Evolutionary conservation across 1,140 invertebrate genomes (phyloP).

Genomic region (Brachionus rubens): DNA sequence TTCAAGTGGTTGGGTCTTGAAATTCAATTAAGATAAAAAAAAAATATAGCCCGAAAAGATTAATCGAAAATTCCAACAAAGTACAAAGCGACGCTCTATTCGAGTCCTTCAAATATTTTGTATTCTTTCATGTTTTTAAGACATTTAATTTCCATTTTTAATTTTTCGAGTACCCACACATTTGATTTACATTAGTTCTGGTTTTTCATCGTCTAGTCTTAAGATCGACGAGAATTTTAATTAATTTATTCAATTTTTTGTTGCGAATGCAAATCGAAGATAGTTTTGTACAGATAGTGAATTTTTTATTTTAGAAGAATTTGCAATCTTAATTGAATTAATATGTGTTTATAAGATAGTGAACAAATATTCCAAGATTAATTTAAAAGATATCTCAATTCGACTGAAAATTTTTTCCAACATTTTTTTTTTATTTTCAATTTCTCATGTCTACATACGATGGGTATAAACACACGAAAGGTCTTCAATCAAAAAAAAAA

Average conservation of each 20-base stretch:
- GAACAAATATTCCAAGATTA: too few species aligned
- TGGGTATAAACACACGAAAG: too few species aligned
- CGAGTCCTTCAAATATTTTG: too few species aligned
- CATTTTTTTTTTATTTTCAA: too few species aligned
- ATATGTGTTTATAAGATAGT: conserved; percentile 32
- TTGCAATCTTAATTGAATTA: conserved; percentile 43
- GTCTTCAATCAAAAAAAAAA: too few species aligned
- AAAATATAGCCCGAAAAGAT: too few species aligned
- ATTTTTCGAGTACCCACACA: not conserved
- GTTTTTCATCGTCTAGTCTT: conserved; percentile 25
- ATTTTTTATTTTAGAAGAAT: conserved; percentile 11
- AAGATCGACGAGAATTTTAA: not conserved
- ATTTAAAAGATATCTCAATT: too few species aligned
- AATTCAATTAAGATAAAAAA: too few species aligned
- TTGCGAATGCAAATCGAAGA: not conserved
- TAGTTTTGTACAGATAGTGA: not conserved
- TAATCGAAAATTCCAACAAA: too few species aligned
- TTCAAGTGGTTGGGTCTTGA: too few species aligned
- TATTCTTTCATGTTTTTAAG: conserved; percentile 9
- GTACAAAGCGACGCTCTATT: too few species aligned
- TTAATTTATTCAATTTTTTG: conserved; percentile 38
- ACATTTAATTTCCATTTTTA: conserved; percentile 25
- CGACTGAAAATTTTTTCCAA: not conserved
- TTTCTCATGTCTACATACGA: too few species aligned
- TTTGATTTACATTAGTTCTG: conserved; percentile 43